Evolutionary conservation across 1,140 invertebrate genomes (phyloP), one percentile per base, ranked within the genome.

Genomic region (Pseudomyrmex sp.): DNA sequence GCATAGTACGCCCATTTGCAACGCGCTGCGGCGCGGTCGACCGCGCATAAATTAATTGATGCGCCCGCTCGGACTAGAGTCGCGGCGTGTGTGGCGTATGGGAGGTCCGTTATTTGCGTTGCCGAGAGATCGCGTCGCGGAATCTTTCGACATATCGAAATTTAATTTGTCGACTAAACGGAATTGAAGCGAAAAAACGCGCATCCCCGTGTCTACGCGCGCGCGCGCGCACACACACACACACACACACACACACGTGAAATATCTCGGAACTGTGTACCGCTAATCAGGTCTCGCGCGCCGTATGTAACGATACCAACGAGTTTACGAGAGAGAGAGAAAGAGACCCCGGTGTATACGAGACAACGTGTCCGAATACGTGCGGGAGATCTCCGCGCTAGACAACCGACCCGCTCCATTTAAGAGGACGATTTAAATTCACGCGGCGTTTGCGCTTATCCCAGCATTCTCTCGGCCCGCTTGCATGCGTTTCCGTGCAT

Each of bases 371-470:
- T 88, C 88, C 88, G 86, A 88, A 84, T 91, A 92, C 91, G 91
- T 92, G 91, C 90, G 89, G 76, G 75, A 92, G 91, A 92, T 92
- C 89, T 89, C 87, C 63, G 84, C 76, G 86, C 90, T 92, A 92
- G 91, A 92, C 91, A 92, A 92, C 90, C 90, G 90, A 89, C 87
- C 91, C 91, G 91, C 91, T 90, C 91, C 85, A 75, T 90, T 91
- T 91, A 91, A 91, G 85, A 90, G 84, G 88, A 90, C 90, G 84
- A 92, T 92, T 92, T 92, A 92, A 92, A 92, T 92, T 92, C 91
- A 92, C 88, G 85, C 90, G 72, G 84, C 88, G 90, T 92, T 35
- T 83, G 56, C 63, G 70, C 83, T 90, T 87, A 65, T 35, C 74
- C 82, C 70, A 50, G 46, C 70, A 52, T 70, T 74, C 88, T 72